A percentile compares a stretch with the other conserved stretches of the same genome.
Evolutionary conservation across 2,888 invertebrate species (phyloP).

Genomic region (Clostera curtula): DNA sequence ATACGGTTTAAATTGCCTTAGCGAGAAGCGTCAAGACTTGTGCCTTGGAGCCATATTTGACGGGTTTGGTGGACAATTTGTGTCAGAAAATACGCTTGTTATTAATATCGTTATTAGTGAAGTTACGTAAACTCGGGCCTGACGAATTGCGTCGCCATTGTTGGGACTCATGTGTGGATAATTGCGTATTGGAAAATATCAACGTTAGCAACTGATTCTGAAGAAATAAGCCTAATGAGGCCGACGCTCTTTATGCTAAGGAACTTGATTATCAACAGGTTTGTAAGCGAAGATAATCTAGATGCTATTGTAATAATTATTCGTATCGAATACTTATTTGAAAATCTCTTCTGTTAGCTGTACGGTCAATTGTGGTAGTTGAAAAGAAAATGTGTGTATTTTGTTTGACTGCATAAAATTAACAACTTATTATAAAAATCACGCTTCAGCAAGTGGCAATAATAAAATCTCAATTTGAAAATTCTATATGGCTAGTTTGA

Average conservation of each 20-base stretch:
- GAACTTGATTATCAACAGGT: slow-evolving; percentile 16
- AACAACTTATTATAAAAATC: slow-evolving; percentile 7
- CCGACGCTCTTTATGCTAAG: slow-evolving; percentile 8
- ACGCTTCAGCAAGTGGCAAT: too few species aligned
- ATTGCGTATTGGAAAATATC: slow-evolving; percentile 36
- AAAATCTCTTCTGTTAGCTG: slow-evolving; percentile 9
- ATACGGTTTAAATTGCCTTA: slow-evolving; percentile 22
- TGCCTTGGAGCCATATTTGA: slow-evolving; percentile 20
- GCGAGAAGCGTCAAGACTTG: slow-evolving; percentile 4
- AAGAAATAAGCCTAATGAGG: slow-evolving; percentile 29
- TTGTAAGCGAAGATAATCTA: slow-evolving; percentile 17
- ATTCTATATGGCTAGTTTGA: too few species aligned
- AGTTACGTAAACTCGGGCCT: slow-evolving; percentile 37
- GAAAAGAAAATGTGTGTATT: neutral
- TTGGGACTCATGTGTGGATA: slow-evolving; percentile 24
- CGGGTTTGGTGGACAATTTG: slow-evolving; percentile 30
- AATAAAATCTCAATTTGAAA: too few species aligned
- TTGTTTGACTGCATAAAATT: neutral
- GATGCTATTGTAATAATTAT: slow-evolving; percentile 16
- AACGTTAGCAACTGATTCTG: slow-evolving; percentile 28
- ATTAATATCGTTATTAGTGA: slow-evolving; percentile 34
- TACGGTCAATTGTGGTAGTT: slow-evolving; percentile 4
- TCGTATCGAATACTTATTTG: slow-evolving; percentile 16
- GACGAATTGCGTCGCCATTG: slow-evolving; percentile 22
- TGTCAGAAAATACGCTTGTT: slow-evolving; percentile 31